phyloP scores from a whole-genome alignment of 2,113 vertebrate genomes.

The Zonotrichia leucophrys region DNA sequence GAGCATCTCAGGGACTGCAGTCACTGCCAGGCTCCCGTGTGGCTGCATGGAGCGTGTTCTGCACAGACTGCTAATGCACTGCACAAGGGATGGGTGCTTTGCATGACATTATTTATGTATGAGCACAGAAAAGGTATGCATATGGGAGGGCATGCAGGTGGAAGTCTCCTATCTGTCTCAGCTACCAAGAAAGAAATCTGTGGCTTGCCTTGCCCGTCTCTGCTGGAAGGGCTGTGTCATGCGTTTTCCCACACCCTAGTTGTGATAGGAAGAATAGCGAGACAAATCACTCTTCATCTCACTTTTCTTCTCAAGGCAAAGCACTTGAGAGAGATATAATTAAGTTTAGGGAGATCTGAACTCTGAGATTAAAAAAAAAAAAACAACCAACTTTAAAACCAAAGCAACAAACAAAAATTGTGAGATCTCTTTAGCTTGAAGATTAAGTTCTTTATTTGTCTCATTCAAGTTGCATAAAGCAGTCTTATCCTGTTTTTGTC shows the following conservation, averaged over 20 bases:
- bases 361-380: not conserved
- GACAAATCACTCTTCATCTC: not conserved
- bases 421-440: not conserved
- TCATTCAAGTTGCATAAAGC: not conserved
- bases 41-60: not conserved
- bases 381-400: not conserved
- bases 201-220: not conserved
- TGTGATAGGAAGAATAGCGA: not conserved
- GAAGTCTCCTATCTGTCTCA: constrained; percentile 24
- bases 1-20: not conserved
- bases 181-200: not conserved
- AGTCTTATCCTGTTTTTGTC: not conserved
- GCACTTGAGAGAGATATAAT: not conserved
- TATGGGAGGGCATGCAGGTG: not conserved
- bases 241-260: not conserved
- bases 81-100: not conserved
- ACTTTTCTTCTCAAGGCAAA: not conserved
- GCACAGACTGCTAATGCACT: not conserved
- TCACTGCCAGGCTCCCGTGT: not conserved
- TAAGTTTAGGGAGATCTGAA: not conserved
- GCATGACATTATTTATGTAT: not conserved
- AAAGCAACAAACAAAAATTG: not conserved
- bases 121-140: not conserved
- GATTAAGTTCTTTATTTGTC: not conserved
- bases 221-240: not conserved